A percentile compares a stretch with the other conserved stretches of the same genome.
Evolutionary conservation across 2,113 vertebrate species (phyloP).

Genomic region (Strix aluco): DNA sequence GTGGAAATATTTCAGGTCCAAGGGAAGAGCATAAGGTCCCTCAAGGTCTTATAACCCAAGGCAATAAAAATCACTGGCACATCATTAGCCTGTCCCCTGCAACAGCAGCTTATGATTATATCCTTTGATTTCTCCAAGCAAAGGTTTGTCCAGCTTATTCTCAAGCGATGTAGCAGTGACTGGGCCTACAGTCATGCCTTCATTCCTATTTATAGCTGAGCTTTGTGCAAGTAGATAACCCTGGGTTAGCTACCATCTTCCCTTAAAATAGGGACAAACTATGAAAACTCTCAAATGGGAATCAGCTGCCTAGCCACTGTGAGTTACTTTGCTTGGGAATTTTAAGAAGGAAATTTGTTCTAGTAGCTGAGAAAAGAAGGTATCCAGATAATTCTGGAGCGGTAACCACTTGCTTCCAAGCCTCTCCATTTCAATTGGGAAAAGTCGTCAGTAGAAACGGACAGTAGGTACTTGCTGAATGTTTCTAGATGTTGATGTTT

Average conservation of each 20-base stretch:
- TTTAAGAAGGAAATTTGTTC: background rate
- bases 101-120: slow-evolving; percentile 37
- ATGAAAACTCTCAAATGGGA: background rate
- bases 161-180: background rate
- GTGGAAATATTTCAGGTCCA: slow-evolving; percentile 48
- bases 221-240: background rate
- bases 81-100: slow-evolving; percentile 34
- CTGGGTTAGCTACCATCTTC: background rate
- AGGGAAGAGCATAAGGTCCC: slow-evolving; percentile 36
- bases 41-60: slow-evolving; percentile 40
- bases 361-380: background rate
- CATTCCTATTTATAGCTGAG: background rate
- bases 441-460: background rate
- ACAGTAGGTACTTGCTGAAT: background rate
- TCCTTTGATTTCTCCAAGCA: slow-evolving; percentile 24
- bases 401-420: background rate
- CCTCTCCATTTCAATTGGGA: background rate
- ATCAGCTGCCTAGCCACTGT: background rate
- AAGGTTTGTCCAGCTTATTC: background rate
- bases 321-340: background rate
- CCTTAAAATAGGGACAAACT: background rate
- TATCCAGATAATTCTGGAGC: background rate
- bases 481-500: background rate
- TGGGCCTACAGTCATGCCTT: background rate
- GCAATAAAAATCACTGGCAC: slow-evolving; percentile 56